These are phyloP conservation scores for Malacoctenus gilli DNA, from an alignment of 2,797 vertebrate species.

Conservation along the genomic window DNA sequence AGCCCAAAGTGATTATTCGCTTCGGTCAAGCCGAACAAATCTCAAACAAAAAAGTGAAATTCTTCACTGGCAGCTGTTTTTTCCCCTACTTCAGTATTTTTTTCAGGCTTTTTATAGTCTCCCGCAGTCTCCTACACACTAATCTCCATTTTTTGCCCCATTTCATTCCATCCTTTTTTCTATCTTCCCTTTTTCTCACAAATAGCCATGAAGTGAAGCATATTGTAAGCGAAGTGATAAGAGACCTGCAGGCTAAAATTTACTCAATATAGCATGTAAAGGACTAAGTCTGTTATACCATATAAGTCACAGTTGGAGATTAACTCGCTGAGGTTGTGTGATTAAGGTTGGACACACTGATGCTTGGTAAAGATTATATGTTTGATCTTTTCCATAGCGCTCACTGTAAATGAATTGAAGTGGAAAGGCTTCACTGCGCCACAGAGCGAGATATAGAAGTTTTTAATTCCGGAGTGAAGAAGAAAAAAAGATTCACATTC, in stretches of 20 bases:
- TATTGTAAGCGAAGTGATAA: constrained; percentile 54
- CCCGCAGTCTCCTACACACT: constrained; percentile 10
- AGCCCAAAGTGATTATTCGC: constrained; percentile 12
- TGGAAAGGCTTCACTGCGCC: constrained; percentile 1
- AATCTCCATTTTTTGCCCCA: constrained; percentile 30
- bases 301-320: constrained; percentile 51
- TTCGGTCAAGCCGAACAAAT: constrained; percentile 33
- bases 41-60: constrained; percentile 30
- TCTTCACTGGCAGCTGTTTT: constrained; percentile 6
- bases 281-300: constrained; percentile 35
- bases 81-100: neutral
- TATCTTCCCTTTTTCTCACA: constrained; percentile 23
- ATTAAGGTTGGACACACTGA: constrained; percentile 39
- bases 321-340: constrained; percentile 39
- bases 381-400: constrained; percentile 49
- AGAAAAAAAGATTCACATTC: neutral
- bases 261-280: constrained; percentile 40
- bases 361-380: constrained; percentile 31
- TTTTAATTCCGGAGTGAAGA: constrained; percentile 9
- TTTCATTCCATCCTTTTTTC: constrained; percentile 16
- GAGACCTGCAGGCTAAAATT: constrained; percentile 57
- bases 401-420: constrained; percentile 27
- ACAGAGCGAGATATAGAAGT: neutral
- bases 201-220: constrained; percentile 60
- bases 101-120: constrained; percentile 22